Evolutionary conservation across 2,113 vertebrate species (phyloP).

Genomic region (Atractosteus spatula): DNA sequence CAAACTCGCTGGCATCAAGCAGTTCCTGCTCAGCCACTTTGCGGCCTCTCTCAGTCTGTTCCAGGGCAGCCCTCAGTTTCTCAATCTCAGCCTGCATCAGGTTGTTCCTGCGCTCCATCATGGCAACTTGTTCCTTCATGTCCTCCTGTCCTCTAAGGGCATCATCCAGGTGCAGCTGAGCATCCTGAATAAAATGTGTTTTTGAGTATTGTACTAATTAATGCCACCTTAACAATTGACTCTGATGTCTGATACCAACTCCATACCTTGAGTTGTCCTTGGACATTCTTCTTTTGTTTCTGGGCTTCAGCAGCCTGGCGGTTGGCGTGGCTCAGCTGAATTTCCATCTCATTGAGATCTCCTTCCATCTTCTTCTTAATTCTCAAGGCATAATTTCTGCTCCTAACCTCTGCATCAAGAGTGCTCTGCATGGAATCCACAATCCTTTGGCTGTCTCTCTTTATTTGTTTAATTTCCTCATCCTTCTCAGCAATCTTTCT

Average conservation of each 20-base stretch:
- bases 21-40: constrained; percentile 78
- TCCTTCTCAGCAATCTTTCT: constrained; percentile 64
- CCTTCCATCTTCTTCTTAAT: constrained; percentile 69
- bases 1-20: constrained; percentile 60
- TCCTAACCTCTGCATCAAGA: constrained; percentile 59
- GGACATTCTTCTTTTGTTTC: constrained; percentile 56
- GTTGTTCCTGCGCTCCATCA: constrained; percentile 64
- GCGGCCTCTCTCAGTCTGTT: constrained; percentile 69
- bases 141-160: constrained; percentile 67
- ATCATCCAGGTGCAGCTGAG: constrained; percentile 81
- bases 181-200: constrained; percentile 58
- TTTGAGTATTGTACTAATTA: not conserved
- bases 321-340: constrained; percentile 62
- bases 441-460: constrained; percentile 55
- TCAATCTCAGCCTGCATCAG: constrained; percentile 75
- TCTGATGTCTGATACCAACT: not conserved
- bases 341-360: constrained; percentile 64
- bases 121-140: constrained; percentile 72
- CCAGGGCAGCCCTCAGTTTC: constrained; percentile 69
- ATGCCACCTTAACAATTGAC: not conserved
- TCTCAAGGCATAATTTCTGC: constrained; percentile 62
- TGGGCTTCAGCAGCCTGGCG: constrained; percentile 53
- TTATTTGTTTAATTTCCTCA: constrained; percentile 65
- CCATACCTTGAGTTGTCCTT: constrained; percentile 57
- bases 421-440: constrained; percentile 63